Percentiles rank a stretch among this genome's conserved stretches.
Evolutionary conservation across 2,797 vertebrate genomes (phyloP).

Genomic region (Eulemur rubriventer): DNA sequence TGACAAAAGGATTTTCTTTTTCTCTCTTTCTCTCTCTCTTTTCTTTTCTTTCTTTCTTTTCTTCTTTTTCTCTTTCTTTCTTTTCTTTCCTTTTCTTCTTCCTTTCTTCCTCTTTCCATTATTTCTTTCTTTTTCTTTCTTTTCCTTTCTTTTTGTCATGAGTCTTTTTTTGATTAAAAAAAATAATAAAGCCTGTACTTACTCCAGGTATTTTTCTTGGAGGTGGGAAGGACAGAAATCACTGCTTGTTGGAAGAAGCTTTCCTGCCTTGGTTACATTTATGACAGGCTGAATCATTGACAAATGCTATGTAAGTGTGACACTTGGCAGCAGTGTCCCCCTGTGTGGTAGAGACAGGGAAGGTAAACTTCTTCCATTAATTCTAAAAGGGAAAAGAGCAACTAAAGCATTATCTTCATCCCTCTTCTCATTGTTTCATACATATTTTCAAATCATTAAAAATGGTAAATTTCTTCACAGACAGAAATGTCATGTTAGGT

Average conservation of each 20-base stretch:
- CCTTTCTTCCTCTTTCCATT: too few species aligned
- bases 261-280: neutral
- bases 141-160: neutral
- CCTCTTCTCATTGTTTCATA: neutral
- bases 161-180: neutral
- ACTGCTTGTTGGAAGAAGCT: neutral
- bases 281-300: neutral
- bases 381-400: neutral
- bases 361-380: neutral
- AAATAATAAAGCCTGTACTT: neutral
- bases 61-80: neutral
- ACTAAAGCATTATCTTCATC: neutral
- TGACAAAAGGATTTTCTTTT: too few species aligned
- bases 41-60: neutral
- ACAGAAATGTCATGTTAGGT: conserved; percentile 30
- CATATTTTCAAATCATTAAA: conserved; percentile 21
- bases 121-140: neutral
- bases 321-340: neutral
- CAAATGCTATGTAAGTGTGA: neutral
- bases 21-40: neutral
- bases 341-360: neutral
- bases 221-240: neutral
- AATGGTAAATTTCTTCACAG: conserved; percentile 39
- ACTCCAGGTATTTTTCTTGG: neutral
- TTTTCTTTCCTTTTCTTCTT: too few species aligned